Evolutionary conservation across 2,888 invertebrate species (phyloP).

Genomic region (Caenorhabditis japonica): DNA sequence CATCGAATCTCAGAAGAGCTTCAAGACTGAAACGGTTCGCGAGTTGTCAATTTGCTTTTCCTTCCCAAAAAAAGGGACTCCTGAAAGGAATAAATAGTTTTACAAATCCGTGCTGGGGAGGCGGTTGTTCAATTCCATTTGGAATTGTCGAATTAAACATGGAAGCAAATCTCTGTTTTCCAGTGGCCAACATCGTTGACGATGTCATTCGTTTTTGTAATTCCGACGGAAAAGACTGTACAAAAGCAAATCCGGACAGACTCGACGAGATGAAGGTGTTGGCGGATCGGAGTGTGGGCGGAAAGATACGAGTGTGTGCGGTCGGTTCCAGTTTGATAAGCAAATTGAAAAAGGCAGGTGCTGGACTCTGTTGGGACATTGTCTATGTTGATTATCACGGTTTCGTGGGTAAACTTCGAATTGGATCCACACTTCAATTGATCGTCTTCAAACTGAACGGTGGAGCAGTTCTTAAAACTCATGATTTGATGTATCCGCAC

Average conservation of each 20-base stretch:
- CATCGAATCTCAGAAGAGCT: background rate
- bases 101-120: slow-evolving; percentile 18
- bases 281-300: slow-evolving; percentile 17
- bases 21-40: background rate
- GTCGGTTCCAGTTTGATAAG: slow-evolving; percentile 20
- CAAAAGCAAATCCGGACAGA: slow-evolving; percentile 4
- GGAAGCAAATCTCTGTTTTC: slow-evolving; percentile 8
- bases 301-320: slow-evolving; percentile 30
- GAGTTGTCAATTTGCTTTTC: background rate
- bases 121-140: slow-evolving; percentile 23
- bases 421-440: slow-evolving; percentile 13
- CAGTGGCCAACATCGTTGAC: background rate
- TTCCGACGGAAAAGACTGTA: slow-evolving; percentile 13
- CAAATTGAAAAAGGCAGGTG: slow-evolving; percentile 8
- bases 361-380: slow-evolving; percentile 28
- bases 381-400: slow-evolving; percentile 32
- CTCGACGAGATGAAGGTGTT: slow-evolving; percentile 10
- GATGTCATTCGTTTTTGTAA: slow-evolving; percentile 18
- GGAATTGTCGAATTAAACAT: slow-evolving; percentile 10
- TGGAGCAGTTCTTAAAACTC: slow-evolving; percentile 37
- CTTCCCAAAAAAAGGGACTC: slow-evolving; percentile 4
- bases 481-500: slow-evolving; percentile 16
- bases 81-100: slow-evolving; percentile 9
- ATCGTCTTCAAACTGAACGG: slow-evolving; percentile 17
- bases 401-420: slow-evolving; percentile 27